Evolutionary conservation across 2,888 invertebrate genomes (phyloP), one percentile per base, ranked within the genome.

Genomic region (Lycocerus yunnanus): DNA sequence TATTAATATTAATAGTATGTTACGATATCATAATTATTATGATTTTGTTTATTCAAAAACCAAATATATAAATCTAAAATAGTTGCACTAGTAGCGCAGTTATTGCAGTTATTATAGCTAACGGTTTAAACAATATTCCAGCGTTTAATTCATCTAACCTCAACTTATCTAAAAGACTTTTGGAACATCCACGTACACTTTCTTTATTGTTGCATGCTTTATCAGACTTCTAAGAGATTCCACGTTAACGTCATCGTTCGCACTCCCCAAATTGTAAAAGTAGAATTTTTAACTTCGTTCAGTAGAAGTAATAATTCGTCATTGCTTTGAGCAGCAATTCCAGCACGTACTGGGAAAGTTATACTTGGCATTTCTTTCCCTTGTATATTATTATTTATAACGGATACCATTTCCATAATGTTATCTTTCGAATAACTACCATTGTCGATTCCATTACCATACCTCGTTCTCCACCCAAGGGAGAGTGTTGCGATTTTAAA

Each of bases 401-500:
- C 87, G 3, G 90, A 84, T 2, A 92, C 82, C 95, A 96, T 96
- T 15, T 89, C 88, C 0, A 91, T 87, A n/a, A 94, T 90, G 68
- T 95, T 90, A 0, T 89, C 87, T 2, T 88, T 83, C 4, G 89
- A 91, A 85, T 95, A 95, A 21, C 87, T 88, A 1, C 90, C 92
- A 63, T 89, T 84, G 2, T 81, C 89, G 74, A 87, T 86, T 76
- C 88, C 86, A 0, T 86, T 87, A 3, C 90, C 89, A 84, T 90
- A 92, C 76, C 88, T 89, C 1, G 96, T 96, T 15, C 95, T 96
- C 97, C 97, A 97, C 0, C 95, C 97, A 6, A 95, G 88, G 9
- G 96, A 97, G 1, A 97, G 88, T 0, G 92, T 91, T 0, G 92
- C 90, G 15, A 91, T 88, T 0, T 91, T 89, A 78, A 94, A 92